Conservation (phyloP, 2,113 vertebrate species). For the Aplodontia rufa region DNA sequence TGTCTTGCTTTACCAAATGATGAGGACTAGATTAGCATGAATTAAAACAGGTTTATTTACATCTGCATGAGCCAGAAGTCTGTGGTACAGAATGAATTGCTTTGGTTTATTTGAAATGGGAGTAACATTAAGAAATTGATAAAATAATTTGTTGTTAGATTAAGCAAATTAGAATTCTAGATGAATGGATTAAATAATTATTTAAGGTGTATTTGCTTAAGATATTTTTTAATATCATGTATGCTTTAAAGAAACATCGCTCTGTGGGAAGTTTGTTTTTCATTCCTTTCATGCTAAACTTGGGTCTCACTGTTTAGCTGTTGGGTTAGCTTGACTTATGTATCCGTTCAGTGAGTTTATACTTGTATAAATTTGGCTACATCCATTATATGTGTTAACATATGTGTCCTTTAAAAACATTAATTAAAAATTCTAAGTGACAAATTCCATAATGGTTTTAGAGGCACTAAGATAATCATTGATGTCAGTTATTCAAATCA, state of each 20-base stretch:
- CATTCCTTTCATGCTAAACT: constrained; percentile 30
- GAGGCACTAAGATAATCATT: neutral
- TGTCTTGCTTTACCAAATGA: constrained; percentile 21
- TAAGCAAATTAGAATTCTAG: constrained; percentile 51
- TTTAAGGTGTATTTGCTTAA: neutral
- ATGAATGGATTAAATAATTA: neutral
- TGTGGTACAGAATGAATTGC: constrained; percentile 17
- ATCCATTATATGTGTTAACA: neutral
- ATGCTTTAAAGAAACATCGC: neutral
- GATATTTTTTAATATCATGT: neutral
- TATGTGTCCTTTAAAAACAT: neutral
- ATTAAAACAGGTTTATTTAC: constrained; percentile 41
- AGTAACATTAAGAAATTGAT: constrained; percentile 14
- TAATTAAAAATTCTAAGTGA: constrained; percentile 15
- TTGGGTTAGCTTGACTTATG: constrained; percentile 45
- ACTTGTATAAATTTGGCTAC: constrained; percentile 32
- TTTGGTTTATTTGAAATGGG: constrained; percentile 32
- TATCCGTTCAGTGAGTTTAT: neutral
- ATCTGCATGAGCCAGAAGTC: constrained; percentile 32
- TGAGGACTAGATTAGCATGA: neutral
- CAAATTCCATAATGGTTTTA: neutral
- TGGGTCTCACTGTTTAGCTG: neutral
- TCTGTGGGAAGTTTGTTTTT: constrained; percentile 9
- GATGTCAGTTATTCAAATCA: constrained; percentile 5
- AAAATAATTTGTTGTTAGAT: neutral